Evolutionary conservation across 2,888 invertebrate species (phyloP).

Genomic region (Hipparchia sbordonii): DNA sequence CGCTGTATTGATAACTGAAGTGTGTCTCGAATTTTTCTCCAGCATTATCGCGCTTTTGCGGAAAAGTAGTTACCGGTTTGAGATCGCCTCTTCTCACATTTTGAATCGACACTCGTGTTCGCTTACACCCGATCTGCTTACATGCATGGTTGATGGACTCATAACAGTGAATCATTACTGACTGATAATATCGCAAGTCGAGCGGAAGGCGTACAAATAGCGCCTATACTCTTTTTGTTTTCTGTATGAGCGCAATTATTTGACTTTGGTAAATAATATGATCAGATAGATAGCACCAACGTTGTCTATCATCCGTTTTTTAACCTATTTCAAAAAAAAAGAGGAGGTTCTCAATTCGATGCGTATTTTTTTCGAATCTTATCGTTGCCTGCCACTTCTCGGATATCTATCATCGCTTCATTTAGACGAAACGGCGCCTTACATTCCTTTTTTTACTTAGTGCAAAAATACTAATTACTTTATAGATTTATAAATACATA

Average conservation of each 20-base stretch:
- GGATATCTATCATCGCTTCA: too few relatives aligned
- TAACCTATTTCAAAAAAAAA: too few relatives aligned
- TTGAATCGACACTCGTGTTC: constrained; percentile 51
- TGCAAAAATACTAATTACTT: too few relatives aligned
- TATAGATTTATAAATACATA: too few relatives aligned
- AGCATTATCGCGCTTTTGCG: constrained; percentile 68
- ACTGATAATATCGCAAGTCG: constrained; percentile 61
- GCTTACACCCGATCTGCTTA: constrained; percentile 34
- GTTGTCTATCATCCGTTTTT: neutral
- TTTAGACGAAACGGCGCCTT: too few relatives aligned
- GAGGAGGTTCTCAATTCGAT: too few relatives aligned
- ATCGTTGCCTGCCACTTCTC: too few relatives aligned
- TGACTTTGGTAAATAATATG: neutral
- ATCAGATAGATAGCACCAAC: neutral
- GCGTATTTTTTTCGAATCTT: too few relatives aligned
- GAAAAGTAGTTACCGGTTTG: constrained; percentile 80
- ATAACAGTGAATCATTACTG: constrained; percentile 65
- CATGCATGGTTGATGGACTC: constrained; percentile 46
- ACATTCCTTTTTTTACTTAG: too few relatives aligned
- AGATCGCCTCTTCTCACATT: constrained; percentile 69
- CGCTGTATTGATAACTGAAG: constrained; percentile 51
- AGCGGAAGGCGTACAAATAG: constrained; percentile 52
- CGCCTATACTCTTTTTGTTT: constrained; percentile 41
- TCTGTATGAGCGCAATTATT: neutral
- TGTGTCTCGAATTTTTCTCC: constrained; percentile 61